A percentile compares a stretch with the other conserved stretches of the same genome.
phyloP scores from a whole-genome alignment of 2,888 invertebrate genomes.

The Pediacus dermestoides region DNA sequence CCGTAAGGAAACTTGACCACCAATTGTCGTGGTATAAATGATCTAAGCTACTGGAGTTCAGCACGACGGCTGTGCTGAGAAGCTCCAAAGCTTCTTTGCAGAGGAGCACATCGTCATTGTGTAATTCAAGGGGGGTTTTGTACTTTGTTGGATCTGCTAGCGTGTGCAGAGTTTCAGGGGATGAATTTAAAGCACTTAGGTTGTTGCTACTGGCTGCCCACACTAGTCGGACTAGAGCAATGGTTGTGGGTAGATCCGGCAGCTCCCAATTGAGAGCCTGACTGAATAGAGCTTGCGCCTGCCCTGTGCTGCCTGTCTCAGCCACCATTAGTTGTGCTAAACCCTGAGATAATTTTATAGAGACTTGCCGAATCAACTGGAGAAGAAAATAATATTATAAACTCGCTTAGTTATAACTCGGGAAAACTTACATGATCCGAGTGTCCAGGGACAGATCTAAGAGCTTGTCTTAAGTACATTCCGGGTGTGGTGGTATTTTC shows the following conservation, averaged over 20 bases:
- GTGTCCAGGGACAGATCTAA: conserved; percentile 79
- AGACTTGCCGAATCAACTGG: conserved; percentile 67
- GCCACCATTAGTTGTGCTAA: conserved; percentile 62
- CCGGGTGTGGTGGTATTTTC: conserved; percentile 48
- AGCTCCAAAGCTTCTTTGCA: conserved; percentile 93
- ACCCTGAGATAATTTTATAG: conserved; percentile 76
- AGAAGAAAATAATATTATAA: conserved; percentile 16
- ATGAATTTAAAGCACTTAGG: conserved; percentile 57
- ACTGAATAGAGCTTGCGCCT: conserved; percentile 52
- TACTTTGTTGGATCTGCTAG: conserved; percentile 63
- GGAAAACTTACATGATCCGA: conserved; percentile 67
- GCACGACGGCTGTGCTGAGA: conserved; percentile 81
- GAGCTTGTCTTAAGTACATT: conserved; percentile 71
- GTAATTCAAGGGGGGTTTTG: conserved; percentile 52
- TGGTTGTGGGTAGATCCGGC: conserved; percentile 69
- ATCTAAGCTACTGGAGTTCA: conserved; percentile 85
- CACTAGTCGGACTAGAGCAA: conserved; percentile 71
- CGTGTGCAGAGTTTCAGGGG: conserved; percentile 61
- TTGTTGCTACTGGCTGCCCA: conserved; percentile 76
- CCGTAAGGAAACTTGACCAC: conserved; percentile 90
- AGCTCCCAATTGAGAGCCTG: conserved; percentile 65
- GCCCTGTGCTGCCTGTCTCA: conserved; percentile 40
- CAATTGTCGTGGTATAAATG: conserved; percentile 79
- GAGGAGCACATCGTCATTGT: conserved; percentile 44
- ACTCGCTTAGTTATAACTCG: not conserved